phyloP scores from a whole-genome alignment of 2,113 vertebrate species.

The Coracopsis vasa region DNA sequence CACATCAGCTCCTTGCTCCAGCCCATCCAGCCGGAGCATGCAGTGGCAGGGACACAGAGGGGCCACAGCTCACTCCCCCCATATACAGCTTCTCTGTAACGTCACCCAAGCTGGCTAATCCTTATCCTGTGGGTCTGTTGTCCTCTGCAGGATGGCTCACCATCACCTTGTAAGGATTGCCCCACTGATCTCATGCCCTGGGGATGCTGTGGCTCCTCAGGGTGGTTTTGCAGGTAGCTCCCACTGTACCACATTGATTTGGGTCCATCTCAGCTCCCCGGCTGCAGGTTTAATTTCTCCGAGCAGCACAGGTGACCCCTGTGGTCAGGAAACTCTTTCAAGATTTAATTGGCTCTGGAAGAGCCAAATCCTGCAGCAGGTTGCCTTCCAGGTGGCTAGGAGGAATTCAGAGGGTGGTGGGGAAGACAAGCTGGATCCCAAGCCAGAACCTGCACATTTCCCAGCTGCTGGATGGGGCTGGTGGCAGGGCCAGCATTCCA shows the following conservation, averaged over 20 bases:
- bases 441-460: neutral
- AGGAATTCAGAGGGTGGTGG: accelerated
- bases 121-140: neutral
- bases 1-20: neutral
- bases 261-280: neutral
- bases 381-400: neutral
- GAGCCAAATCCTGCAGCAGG: neutral
- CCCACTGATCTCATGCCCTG: neutral
- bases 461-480: neutral
- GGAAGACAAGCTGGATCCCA: neutral
- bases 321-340: neutral
- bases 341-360: neutral
- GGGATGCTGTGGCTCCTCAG: neutral
- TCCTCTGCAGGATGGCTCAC: neutral
- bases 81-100: neutral
- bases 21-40: neutral
- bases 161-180: neutral
- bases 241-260: neutral
- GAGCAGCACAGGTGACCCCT: neutral
- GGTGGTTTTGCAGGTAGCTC: neutral
- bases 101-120: neutral
- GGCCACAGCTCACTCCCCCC: accelerated
- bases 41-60: neutral
- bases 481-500: neutral
- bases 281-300: neutral